phyloP scores from a whole-genome alignment of 2,888 invertebrate genomes.

The Rhimphoctona megacephalus region DNA sequence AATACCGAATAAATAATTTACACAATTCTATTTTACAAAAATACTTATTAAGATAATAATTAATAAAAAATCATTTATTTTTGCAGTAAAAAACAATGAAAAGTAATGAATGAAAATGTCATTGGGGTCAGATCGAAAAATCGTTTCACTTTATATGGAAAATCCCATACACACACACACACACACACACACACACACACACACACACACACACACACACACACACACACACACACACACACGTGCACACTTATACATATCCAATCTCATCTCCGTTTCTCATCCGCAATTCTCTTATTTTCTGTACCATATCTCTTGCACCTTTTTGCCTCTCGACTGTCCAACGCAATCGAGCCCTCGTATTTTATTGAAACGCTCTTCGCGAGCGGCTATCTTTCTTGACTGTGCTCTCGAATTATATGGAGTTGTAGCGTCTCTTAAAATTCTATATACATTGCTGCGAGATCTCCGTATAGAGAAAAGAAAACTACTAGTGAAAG shows the following conservation, averaged over 20 bases:
- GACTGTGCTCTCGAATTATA: slow-evolving; percentile 12
- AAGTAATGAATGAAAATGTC: not conserved
- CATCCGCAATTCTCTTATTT: slow-evolving; percentile 26
- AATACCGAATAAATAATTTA: too few species aligned
- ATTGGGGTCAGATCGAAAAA: not conserved
- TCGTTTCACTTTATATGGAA: not conserved
- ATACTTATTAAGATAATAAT: too few species aligned
- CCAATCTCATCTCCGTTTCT: slow-evolving; percentile 41
- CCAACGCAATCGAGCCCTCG: slow-evolving; percentile 62
- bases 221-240: not conserved
- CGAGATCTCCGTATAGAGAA: not conserved
- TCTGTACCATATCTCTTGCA: slow-evolving; percentile 49
- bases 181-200: not conserved
- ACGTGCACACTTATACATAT: not conserved
- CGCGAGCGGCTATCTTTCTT: slow-evolving; percentile 27
- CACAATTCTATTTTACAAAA: too few species aligned
- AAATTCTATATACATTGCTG: not conserved
- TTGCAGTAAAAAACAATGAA: not conserved
- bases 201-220: not conserved
- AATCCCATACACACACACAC: not conserved
- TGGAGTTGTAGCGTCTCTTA: slow-evolving; percentile 30
- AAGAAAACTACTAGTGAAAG: not conserved
- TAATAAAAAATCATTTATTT: not conserved
- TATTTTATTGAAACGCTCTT: slow-evolving; percentile 61
- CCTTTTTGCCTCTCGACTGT: slow-evolving; percentile 62